Evolutionary conservation across 2,113 vertebrate genomes (phyloP).

Genomic region (pig (Sus scrofa)): DNA sequence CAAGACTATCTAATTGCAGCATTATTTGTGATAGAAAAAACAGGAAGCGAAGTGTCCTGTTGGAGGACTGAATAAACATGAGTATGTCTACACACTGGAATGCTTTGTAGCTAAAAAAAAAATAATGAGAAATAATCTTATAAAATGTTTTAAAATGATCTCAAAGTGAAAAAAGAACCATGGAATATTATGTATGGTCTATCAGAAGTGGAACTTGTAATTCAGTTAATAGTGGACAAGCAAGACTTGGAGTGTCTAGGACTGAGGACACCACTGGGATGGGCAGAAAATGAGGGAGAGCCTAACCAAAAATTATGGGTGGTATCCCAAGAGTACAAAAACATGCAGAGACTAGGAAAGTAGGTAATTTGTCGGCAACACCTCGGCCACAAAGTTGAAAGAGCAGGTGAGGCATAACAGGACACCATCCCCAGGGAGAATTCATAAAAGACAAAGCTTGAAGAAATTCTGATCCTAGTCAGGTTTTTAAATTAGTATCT

Average conservation of each 20-base stretch:
- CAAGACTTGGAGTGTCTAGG: neutral
- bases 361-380: neutral
- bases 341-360: neutral
- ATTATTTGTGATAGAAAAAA: neutral
- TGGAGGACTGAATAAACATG: neutral
- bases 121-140: neutral
- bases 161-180: neutral
- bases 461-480: neutral
- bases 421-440: neutral
- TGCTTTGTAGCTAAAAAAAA: neutral
- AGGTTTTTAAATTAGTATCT: neutral
- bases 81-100: neutral
- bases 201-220: neutral
- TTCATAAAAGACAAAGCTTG: neutral
- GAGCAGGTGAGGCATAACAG: neutral
- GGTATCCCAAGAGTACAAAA: neutral
- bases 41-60: neutral
- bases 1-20: neutral
- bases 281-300: neutral
- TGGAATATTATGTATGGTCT: neutral
- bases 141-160: neutral
- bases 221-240: neutral
- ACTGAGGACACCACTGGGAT: neutral
- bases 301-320: neutral
- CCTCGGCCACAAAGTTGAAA: neutral